Base-by-base conservation (phyloP, 2,113 vertebrate genomes). In the Pavo muticus region DNA sequence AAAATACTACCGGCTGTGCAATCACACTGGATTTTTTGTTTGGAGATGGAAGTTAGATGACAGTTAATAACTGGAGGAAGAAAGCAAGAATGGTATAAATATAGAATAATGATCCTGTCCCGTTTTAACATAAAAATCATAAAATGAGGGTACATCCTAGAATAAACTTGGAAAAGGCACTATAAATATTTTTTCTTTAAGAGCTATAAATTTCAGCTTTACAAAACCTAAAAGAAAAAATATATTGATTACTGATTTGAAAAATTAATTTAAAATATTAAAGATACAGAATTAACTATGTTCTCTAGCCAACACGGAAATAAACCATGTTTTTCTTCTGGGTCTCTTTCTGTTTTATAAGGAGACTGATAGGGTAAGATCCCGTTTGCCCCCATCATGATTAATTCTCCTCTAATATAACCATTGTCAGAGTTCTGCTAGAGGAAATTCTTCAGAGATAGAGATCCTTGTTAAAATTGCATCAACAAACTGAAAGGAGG, bases 391-490 rank as follows among this genome's bases (percentile, higher is more conserved):
- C 44, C 27, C 52, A 64, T 72, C 40, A 86, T n/a, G 65, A 82
- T 91, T 80, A 75, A 75, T 75, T 61, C 35, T 68, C 17, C 52
- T 52, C 65, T 57, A 59, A 30, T 5, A 7, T 18, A 64, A 19
- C 29, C 39, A 37, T 2, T 47, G 39, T 40, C 73, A 88, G 52
- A 69, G 57, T 65, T 88, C 77, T 78, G 52, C 47, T 57, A 44
- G 47, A 68, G 60, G 14, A 93, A 89, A 11, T 40, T 86, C 75
- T 89, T 80, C n/a, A 74, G 79, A 78, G 35, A 90, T 57, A 74
- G 79, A 78, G 35, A 90, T 57, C n/a, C 70, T 81, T 56, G 42
- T 86, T 93, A 90, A 93, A 91, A 86, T 86, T 71, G 73, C 59
- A 45, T 48, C 76, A 65, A 32, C 65, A 69, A 74, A 61, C 44